These are phyloP conservation scores for Ptychoptera contaminata DNA, from an alignment of 2,888 invertebrate genomes.

Conservation along the genomic window DNA sequence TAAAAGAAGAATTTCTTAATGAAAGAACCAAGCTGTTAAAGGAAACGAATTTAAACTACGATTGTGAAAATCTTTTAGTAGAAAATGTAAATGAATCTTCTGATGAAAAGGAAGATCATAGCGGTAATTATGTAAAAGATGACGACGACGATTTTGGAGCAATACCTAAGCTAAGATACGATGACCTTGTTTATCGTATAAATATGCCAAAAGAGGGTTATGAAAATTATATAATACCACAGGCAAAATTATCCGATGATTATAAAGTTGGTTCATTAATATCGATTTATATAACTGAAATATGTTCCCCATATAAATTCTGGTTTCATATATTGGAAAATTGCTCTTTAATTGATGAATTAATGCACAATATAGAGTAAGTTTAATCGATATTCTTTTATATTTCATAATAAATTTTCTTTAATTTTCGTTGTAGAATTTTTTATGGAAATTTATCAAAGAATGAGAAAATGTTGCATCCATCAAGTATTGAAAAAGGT, in stretches of 20 bases:
- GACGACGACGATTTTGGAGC: background rate
- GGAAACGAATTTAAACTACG: too few relatives aligned
- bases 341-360: conserved; percentile 14
- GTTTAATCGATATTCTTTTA: conserved; percentile 3
- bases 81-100: too few relatives aligned
- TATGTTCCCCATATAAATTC: conserved; percentile 18
- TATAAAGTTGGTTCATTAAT: too few relatives aligned
- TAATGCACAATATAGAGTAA: conserved; percentile 21
- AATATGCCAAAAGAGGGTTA: background rate
- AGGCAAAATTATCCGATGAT: too few relatives aligned
- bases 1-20: too few relatives aligned
- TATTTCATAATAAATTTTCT: background rate
- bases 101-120: background rate
- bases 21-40: too few relatives aligned
- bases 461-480: conserved; percentile 14
- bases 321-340: conserved; percentile 19
- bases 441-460: background rate
- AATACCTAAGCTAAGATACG: background rate
- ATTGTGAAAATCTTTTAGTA: too few relatives aligned
- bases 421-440: background rate
- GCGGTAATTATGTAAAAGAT: background rate
- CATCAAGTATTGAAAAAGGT: conserved; percentile 15
- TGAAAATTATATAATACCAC: too few relatives aligned
- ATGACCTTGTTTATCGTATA: background rate
- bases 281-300: background rate